Base-by-base conservation (phyloP, 2,888 invertebrate species). In the Neoaliturus tenellus region DNA sequence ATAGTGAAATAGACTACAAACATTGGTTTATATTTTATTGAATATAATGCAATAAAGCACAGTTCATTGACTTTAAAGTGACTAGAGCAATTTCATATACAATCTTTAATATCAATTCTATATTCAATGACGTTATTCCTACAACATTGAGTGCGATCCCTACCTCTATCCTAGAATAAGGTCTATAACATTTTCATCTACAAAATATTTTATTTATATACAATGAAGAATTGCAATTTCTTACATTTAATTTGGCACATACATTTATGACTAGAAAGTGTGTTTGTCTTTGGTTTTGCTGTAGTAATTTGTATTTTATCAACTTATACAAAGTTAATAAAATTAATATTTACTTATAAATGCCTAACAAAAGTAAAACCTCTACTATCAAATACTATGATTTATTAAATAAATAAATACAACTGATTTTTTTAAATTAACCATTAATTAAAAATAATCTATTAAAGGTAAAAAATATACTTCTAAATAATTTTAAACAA, bases 241-340 rank as follows among this genome's bases (percentile, higher is more conserved):
- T 39, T 71, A 35, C 14, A 23, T 39, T 71, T 39, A 35, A 12
- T 75, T 75, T 75, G 75, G 75, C 75, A 75, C 75, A 75, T 75
- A 6, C 2, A 44, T 23, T 44, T 48, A 39, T 1, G 48, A 44
- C 69, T 69, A 69, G 35, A 35, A 69, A 25, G 12, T 69, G 8
- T 14, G 12, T 20, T 23, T 44, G 33, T 75, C 75, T 75, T 75
- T 75, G 48, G 44, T 75, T 75, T 8, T 75, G 75, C 44, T 75
- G 75, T 75, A 75, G 75, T 17, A n/a, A 23, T 6, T 51, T 6
- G 23, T 23, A 14, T 48, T 48, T 8, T 14, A 14, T 44, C 44
- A 44, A 14, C 2, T 14, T 2, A 44, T 14, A 44, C 17, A 44
- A 12, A 44, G 17, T 12, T 12, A 8, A 6, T 44, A 14, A 44